These are phyloP conservation scores for Meta bourneti DNA, from an alignment of 2,888 invertebrate genomes.

Conservation along the genomic window DNA sequence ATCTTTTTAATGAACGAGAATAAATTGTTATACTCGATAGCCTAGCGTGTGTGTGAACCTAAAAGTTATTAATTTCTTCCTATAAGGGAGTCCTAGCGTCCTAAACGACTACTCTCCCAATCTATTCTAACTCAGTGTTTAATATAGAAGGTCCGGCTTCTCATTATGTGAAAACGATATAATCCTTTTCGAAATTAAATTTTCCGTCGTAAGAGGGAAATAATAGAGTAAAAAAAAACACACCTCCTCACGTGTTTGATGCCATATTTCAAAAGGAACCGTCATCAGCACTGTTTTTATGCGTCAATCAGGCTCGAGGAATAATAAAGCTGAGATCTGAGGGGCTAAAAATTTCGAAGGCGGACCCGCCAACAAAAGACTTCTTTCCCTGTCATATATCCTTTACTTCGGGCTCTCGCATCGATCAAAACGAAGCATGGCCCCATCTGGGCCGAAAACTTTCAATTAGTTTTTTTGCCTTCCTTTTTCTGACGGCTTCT, in stretches of 20 bases:
- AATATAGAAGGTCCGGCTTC: neutral
- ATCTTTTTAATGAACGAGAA: neutral
- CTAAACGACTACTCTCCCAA: neutral
- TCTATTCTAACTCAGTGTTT: neutral
- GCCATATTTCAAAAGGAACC: constrained; percentile 29
- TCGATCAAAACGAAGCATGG: constrained; percentile 60
- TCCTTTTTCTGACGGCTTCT: constrained; percentile 51
- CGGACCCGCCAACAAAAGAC: constrained; percentile 49
- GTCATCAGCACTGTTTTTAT: constrained; percentile 53
- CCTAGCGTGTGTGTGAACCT: neutral
- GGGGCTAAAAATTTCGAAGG: constrained; percentile 35
- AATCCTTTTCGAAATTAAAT: constrained; percentile 49
- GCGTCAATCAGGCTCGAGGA: constrained; percentile 44
- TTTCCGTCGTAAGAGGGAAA: constrained; percentile 39
- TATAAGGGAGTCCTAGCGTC: neutral
- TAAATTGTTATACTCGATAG: neutral
- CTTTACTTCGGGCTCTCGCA: constrained; percentile 35
- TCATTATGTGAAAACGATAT: constrained; percentile 16
- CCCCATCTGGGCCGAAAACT: constrained; percentile 72
- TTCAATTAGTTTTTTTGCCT: constrained; percentile 66
- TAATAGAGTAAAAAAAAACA: constrained; percentile 29
- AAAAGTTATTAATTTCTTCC: neutral
- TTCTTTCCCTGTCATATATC: constrained; percentile 62
- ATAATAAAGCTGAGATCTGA: constrained; percentile 33
- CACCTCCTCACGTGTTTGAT: constrained; percentile 11